Evolutionary conservation across 2,113 vertebrate species (phyloP), one percentile per base, ranked within the genome.

Genomic region (Syngnathoides biaculeatus): DNA sequence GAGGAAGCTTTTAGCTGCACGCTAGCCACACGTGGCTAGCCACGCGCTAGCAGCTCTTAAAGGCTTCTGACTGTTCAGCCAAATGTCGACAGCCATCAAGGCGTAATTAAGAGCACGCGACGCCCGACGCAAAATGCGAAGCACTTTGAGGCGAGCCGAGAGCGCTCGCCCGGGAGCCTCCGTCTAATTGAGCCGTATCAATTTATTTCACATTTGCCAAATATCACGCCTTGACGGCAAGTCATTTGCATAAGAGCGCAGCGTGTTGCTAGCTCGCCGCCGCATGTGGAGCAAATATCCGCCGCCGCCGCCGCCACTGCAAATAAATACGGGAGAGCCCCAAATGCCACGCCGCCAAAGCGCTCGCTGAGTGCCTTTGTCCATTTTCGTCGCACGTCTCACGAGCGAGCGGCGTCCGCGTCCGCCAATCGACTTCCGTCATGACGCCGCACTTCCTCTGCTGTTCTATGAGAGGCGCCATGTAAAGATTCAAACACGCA

Each of bases 81-180:
- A 84, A 88, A 88, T 81, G 82, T 75, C 80, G 88, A 88, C 86
- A 87, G 85, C 81, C 83, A 74, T 59, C 84, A 78, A 79, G 71
- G 84, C 70, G 85, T 92, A 90, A 91, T 92, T 92, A 92, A 89
- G 86, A 71, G 66, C 81, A 88, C 75, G 71, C 87, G 90, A 85
- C 82, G 89, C 84, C 64, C 68, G 75, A 43, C 82, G 84, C 77
- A 78, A 35, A 86, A 79, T 81, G 86, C 87, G 74, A 85, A 89
- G 90, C 90, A 91, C 90, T 92, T 92, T 91, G 73, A 81, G 84
- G 78, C 63, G 74, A 84, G 82, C 77, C 65, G 75, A 81, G 77
- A 78, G 70, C 20, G 19, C 30, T 20, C 20, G 19, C 30, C 30
- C 45, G 47, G 20, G 30, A 27, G 39, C 39, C 43, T 62, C 60